phyloP scores from a whole-genome alignment of 35 echinoderm and acorn worm species.

The Heliocidaris erythrogramma region DNA sequence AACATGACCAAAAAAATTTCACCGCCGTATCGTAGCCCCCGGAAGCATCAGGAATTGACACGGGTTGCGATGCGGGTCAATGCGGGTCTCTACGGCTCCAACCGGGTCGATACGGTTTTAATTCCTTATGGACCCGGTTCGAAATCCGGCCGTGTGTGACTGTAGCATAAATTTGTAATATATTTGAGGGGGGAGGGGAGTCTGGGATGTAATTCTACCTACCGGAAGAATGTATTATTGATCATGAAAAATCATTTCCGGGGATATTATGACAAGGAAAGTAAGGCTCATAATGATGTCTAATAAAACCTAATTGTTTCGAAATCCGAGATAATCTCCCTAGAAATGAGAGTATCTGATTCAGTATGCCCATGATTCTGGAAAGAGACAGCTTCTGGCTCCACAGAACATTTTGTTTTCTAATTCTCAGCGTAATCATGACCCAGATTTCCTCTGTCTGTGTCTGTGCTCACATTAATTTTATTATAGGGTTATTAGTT shows the following conservation, averaged over 20 bases:
- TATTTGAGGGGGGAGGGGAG: background rate
- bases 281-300: background rate
- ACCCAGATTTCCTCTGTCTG: background rate
- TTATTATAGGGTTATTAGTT: no score
- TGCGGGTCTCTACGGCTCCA: no score
- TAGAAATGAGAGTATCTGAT: background rate
- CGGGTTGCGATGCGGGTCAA: no score
- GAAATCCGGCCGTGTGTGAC: no score
- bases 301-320: background rate
- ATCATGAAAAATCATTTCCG: background rate
- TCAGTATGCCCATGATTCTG: background rate
- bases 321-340: background rate
- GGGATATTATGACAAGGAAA: background rate
- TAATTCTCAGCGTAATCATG: background rate
- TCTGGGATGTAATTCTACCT: background rate
- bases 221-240: background rate
- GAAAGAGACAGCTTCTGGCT: background rate
- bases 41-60: no score
- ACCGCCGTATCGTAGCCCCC: no score
- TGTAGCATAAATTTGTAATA: no score
- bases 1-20: no score
- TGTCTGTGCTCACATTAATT: no score
- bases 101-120: no score
- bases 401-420: background rate
- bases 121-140: no score